phyloP scores from a whole-genome alignment of 2,888 invertebrate genomes.

The Drosophila yooni region DNA sequence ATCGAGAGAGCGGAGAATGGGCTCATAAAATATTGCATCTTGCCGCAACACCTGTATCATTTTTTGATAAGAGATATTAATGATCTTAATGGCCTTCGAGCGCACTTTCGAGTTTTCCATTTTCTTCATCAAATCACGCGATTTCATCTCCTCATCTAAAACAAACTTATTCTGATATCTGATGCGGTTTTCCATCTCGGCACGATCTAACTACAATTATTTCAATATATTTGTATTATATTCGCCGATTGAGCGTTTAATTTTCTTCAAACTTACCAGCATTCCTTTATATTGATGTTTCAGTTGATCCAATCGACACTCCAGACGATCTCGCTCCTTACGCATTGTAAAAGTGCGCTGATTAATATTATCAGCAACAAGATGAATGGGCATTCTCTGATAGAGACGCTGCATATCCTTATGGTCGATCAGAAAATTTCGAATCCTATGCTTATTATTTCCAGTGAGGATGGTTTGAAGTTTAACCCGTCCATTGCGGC shows the following conservation, averaged over 20 bases:
- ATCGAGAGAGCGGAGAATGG: slow-evolving; percentile 81
- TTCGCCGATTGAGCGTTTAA: neutral
- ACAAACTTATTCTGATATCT: slow-evolving; percentile 80
- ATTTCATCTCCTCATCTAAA: slow-evolving; percentile 76
- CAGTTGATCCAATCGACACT: slow-evolving; percentile 66
- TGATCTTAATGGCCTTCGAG: slow-evolving; percentile 79
- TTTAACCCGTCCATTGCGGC: slow-evolving; percentile 77
- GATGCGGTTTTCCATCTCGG: slow-evolving; percentile 79
- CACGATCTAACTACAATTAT: slow-evolving; percentile 64
- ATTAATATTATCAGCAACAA: slow-evolving; percentile 83
- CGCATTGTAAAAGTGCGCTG: slow-evolving; percentile 83
- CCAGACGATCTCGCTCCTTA: slow-evolving; percentile 82
- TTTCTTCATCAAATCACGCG: slow-evolving; percentile 73
- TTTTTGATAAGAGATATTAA: slow-evolving; percentile 81
- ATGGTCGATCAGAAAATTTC: slow-evolving; percentile 81
- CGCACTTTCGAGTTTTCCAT: slow-evolving; percentile 83
- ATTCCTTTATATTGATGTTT: slow-evolving; percentile 68
- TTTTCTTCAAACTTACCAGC: slow-evolving; percentile 59
- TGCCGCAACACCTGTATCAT: slow-evolving; percentile 79
- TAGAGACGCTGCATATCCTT: slow-evolving; percentile 83
- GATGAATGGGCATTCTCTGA: slow-evolving; percentile 81
- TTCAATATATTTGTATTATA: neutral
- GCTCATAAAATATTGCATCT: slow-evolving; percentile 84
- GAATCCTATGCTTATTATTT: slow-evolving; percentile 72
- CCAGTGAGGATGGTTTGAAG: slow-evolving; percentile 74